Base-by-base conservation (phyloP, 1,140 invertebrate genomes). In the Drosophila pseudoobscura region DNA sequence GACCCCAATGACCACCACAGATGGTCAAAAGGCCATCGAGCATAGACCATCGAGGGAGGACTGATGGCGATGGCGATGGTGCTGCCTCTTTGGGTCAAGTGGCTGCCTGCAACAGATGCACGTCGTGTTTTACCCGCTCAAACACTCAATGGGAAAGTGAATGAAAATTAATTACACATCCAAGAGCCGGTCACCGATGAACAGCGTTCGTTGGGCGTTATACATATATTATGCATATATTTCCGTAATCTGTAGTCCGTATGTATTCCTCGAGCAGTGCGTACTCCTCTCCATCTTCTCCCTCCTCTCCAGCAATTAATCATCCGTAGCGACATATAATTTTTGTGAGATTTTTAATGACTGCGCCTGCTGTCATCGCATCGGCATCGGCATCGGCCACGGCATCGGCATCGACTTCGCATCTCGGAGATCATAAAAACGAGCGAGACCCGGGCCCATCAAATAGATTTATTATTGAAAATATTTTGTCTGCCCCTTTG, bases 391-490 rank as follows among this genome's bases (percentile, higher is more conserved):
- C 15, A 24, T 26, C 15, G 15, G 15, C 15, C 15, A 15, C 15
- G 15, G 15, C 15, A 24, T 26, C 24, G 24, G 24, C 24, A 26
- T 26, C 24, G 24, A 5, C 5, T 0, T 26, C 24, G 58, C 68
- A 76, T 76, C 76, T 64, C 66, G 55, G 75, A 61, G 49, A 69
- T 82, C 78, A 80, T 82, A 87, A 85, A 89, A 89, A 60, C 58
- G 47, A 44, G 47, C 17, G 47, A 57, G 50, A 20, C 20, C 20
- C 1, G 2, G 20, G 53, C 55, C 80, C 80, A 89, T 89, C 78
- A 89, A 89, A 85, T 89, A 85, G 85, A 89, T 89, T 89, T 89
- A 89, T 89, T 89, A 89, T 89, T 89, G 80, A 85, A 89, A 89
- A 85, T 85, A 85, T 89, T 90, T 83, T 65, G 71, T 53, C 74